Percentiles rank a stretch among this genome's conserved stretches.
phyloP scores from a whole-genome alignment of 1,140 invertebrate species.

The Thaumatotibia leucotreta region DNA sequence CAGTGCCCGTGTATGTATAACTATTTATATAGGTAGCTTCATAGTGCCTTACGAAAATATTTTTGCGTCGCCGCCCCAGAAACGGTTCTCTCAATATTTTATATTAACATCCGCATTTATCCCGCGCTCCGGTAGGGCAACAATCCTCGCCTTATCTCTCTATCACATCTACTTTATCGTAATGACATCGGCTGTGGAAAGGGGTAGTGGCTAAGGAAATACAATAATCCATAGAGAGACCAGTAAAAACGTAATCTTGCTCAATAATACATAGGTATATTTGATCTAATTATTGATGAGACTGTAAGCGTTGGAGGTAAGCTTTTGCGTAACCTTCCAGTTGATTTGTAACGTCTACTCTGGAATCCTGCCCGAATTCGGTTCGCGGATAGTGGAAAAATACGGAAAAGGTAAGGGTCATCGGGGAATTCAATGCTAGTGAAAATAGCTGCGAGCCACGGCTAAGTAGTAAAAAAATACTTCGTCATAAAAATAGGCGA shows the following conservation, averaged over 20 bases:
- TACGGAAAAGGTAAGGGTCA: background rate
- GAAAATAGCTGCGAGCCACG: background rate
- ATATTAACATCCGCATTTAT: slow-evolving; percentile 16
- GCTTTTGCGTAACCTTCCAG: background rate
- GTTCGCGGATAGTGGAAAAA: background rate
- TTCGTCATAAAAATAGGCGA: background rate
- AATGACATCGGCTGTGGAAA: slow-evolving; percentile 13
- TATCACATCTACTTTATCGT: slow-evolving; percentile 17
- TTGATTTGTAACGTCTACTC: background rate
- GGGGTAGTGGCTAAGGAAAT: slow-evolving; percentile 1
- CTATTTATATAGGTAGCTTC: background rate
- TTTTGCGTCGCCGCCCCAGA: background rate
- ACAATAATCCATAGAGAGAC: background rate
- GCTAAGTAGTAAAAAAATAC: background rate
- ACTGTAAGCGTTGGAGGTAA: background rate
- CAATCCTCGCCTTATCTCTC: slow-evolving; percentile 18
- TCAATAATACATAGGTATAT: background rate
- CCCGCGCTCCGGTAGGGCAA: slow-evolving; percentile 6
- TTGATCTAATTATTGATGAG: background rate
- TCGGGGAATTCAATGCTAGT: background rate
- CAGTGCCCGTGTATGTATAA: no score
- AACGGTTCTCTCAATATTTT: slow-evolving; percentile 14
- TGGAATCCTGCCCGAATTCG: background rate
- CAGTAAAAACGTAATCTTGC: background rate
- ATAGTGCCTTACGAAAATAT: slow-evolving; percentile 5